Evolutionary conservation across 1,140 invertebrate species (phyloP).

Genomic region (Caenorhabditis latens): DNA sequence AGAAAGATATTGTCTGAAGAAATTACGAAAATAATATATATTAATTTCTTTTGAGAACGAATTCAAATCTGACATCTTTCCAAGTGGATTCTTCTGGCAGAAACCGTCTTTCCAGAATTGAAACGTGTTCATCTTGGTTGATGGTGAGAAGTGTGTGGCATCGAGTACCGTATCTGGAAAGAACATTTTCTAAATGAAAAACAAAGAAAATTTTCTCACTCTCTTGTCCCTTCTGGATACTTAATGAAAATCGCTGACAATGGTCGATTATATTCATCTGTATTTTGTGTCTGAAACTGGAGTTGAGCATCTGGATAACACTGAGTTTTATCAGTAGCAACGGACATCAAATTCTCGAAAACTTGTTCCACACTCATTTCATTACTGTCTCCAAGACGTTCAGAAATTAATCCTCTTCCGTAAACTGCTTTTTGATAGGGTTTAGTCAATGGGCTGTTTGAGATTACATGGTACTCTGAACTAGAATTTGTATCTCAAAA

Average conservation of each 20-base stretch:
- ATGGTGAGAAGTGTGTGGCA: constrained; percentile 69
- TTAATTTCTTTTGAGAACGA: constrained; percentile 10
- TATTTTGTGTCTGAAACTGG: constrained; percentile 63
- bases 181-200: background rate
- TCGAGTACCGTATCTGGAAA: constrained; percentile 58
- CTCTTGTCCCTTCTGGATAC: constrained; percentile 40
- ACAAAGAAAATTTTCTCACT: background rate
- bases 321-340: background rate
- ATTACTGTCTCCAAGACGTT: background rate
- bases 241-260: constrained; percentile 68
- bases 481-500: background rate
- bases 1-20: background rate
- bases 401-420: background rate
- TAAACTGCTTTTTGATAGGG: background rate
- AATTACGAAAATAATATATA: background rate
- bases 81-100: constrained; percentile 18
- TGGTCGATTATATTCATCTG: constrained; percentile 62
- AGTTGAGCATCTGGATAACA: constrained; percentile 59
- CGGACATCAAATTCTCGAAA: background rate
- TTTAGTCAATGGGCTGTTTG: constrained; percentile 5
- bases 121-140: constrained; percentile 65
- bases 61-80: constrained; percentile 38
- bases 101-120: constrained; percentile 65
- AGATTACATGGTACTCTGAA: constrained; percentile 23
- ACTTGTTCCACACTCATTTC: background rate